Evolutionary conservation across 2,797 vertebrate genomes (phyloP).

Genomic region (Oreortyx pictus): DNA sequence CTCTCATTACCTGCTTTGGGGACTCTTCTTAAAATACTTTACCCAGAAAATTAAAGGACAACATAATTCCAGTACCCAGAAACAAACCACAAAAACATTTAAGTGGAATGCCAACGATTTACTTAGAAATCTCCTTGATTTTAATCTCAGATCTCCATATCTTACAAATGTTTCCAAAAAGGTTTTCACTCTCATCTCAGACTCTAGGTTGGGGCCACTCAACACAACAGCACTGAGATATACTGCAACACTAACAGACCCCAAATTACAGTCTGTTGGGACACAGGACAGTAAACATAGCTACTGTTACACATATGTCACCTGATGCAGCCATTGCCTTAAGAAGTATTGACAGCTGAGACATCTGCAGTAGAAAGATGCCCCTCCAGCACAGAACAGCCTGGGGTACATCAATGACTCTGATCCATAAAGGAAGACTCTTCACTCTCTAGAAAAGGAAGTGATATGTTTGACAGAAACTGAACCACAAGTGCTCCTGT

Average conservation of each 20-base stretch:
- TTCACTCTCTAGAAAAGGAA: background rate
- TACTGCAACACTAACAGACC: background rate
- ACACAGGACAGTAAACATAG: background rate
- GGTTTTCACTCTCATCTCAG: background rate
- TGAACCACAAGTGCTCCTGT: background rate
- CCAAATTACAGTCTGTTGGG: background rate
- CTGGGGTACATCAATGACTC: rapidly evolving
- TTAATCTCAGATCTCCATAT: background rate
- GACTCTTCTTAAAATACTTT: background rate
- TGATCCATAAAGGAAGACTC: background rate
- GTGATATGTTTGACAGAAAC: background rate
- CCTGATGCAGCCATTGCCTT: background rate
- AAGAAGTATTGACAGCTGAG: background rate
- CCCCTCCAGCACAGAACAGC: background rate
- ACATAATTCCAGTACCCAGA: background rate
- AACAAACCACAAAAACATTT: background rate
- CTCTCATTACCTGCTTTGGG: background rate
- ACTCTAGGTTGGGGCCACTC: background rate
- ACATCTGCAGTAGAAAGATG: background rate
- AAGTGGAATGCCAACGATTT: background rate
- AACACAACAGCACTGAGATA: background rate
- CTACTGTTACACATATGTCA: background rate
- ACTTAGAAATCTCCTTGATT: background rate
- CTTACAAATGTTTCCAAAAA: background rate
- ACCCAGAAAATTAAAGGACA: background rate